Evolutionary conservation across 2,797 vertebrate genomes (phyloP), one percentile per base, ranked within the genome.

Genomic region (Sebastes trivittatus): DNA sequence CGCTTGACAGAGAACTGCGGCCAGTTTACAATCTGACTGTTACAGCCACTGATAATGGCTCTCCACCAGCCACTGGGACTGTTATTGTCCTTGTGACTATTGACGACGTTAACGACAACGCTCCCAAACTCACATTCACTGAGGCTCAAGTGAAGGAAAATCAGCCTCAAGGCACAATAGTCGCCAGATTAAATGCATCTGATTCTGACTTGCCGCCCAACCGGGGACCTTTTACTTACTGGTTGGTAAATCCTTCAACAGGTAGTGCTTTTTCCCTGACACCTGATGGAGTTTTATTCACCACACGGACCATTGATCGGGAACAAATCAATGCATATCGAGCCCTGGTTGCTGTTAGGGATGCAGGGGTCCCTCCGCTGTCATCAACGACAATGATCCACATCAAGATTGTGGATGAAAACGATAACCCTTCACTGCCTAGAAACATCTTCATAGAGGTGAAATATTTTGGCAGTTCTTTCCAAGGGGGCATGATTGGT

Each of bases 381-480:
- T 95, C 96, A 11, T 95, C 95, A 70, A 94, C 92, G 29, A 77
- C 90, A 18, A 84, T 77, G 25, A 87, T 96, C 81, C 87, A 88
- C n/a, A 78, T 97, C 68, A 89, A 71, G 32, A 87, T 96, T 69
- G 30, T 90, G 52, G 96, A 97, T 81, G 94, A 96, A 89, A 97
- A 97, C 7, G 96, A 97, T 60, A 96, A 95, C 79, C 92, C 95
- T 18, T 79, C 96, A 7, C 20, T 87, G 32, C 88, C 90, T 6
- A 94, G 95, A 82, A 94, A 92, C 16, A 91, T 96, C 54, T 89
- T 94, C 61, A 95, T 96, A 9, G 95, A 96, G 74, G 95, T 97
- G 11, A 96, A 96, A 90, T 97, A 96, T 85, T 96, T 94, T 82
- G 96, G 96, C 30, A 95, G 86, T 16, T 92, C 92, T 67, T 97